Evolutionary conservation across 2,113 vertebrate species (phyloP).

Genomic region (Myiagra hebetior): DNA sequence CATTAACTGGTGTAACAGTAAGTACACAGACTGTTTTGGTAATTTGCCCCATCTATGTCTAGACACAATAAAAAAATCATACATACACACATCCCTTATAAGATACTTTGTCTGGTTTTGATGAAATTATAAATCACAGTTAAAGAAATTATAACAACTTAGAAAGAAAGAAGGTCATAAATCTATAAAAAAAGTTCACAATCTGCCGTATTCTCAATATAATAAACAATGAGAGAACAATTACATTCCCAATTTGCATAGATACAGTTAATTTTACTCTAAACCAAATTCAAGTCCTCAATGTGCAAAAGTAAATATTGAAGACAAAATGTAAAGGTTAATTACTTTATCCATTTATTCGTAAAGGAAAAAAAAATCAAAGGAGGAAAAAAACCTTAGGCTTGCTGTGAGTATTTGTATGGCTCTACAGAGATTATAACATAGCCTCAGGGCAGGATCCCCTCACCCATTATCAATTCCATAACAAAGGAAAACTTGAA

Average conservation of each 20-base stretch:
- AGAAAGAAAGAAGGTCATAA: not conserved
- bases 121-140: not conserved
- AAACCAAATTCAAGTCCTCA: not conserved
- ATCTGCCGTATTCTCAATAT: not conserved
- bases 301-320: not conserved
- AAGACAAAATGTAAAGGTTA: not conserved
- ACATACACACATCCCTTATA: not conserved
- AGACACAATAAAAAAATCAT: not conserved
- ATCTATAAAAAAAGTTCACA: not conserved
- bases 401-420: not conserved
- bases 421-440: not conserved
- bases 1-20: fast-evolving
- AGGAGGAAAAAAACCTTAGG: not conserved
- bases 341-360: not conserved
- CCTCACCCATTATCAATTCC: not conserved
- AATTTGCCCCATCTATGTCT: not conserved
- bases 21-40: not conserved
- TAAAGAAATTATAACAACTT: not conserved
- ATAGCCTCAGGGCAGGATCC: not conserved
- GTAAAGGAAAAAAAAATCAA: not conserved
- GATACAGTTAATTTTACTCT: not conserved
- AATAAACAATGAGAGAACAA: not conserved
- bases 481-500: not conserved
- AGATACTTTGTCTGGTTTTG: not conserved
- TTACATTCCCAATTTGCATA: not conserved